Evolutionary conservation across 2,888 invertebrate genomes (phyloP).

Genomic region (Tenthredo mesomela): DNA sequence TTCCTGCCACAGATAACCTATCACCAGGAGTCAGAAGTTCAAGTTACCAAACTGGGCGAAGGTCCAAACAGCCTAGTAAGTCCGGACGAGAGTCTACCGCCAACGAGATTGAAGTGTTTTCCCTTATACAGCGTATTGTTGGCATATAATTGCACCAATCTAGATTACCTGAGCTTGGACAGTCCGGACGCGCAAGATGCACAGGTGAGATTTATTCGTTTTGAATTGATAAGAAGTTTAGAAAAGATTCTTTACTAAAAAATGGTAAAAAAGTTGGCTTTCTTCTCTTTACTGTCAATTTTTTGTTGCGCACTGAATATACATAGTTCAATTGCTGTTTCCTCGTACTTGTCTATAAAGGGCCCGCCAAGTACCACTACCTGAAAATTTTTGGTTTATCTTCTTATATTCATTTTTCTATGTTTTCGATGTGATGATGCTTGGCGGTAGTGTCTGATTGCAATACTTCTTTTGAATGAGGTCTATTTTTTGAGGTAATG

Average conservation of each 20-base stretch:
- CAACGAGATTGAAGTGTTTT: slow-evolving; percentile 90
- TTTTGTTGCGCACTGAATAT: too few relatives aligned
- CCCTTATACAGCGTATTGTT: slow-evolving; percentile 90
- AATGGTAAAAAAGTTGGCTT: too few relatives aligned
- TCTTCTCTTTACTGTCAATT: too few relatives aligned
- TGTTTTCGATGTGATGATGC: too few relatives aligned
- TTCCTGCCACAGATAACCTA: slow-evolving; percentile 70
- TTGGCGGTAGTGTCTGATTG: too few relatives aligned
- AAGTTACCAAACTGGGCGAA: slow-evolving; percentile 74
- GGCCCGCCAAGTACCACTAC: too few relatives aligned
- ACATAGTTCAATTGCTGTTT: too few relatives aligned
- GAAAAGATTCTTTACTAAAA: neutral
- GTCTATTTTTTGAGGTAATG: too few relatives aligned
- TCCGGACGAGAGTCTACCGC: slow-evolving; percentile 70
- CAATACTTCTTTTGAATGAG: too few relatives aligned
- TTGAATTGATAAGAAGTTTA: neutral
- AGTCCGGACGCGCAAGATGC: slow-evolving; percentile 73
- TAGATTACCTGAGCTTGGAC: slow-evolving; percentile 87
- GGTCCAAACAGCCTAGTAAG: slow-evolving; percentile 74
- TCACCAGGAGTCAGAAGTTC: slow-evolving; percentile 75
- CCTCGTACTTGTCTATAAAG: too few relatives aligned
- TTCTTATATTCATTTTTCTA: too few relatives aligned
- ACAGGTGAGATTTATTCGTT: slow-evolving; percentile 60
- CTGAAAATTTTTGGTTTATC: too few relatives aligned
- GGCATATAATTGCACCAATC: slow-evolving; percentile 85